Conservation (phyloP, 23 tunicate species). For the Halocynthia roretzi region DNA sequence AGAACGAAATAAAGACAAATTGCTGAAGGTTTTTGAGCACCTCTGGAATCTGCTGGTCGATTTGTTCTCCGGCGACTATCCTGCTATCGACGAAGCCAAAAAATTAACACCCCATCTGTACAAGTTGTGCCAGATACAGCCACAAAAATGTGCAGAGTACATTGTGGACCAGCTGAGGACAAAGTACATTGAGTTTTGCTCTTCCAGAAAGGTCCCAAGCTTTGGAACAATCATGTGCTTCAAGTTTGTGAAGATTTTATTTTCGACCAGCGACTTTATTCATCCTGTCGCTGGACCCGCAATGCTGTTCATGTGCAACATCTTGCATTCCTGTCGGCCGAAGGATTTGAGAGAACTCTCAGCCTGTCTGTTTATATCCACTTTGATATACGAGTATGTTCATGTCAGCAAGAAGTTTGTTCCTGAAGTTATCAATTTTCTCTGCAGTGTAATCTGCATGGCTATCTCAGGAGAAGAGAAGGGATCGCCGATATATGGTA, state of each 20-base stretch:
- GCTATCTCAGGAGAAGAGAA: slow-evolving; percentile 1
- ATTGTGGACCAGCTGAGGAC: slow-evolving; percentile 42
- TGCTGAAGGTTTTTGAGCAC: slow-evolving; percentile 70
- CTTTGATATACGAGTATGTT: slow-evolving; percentile 70
- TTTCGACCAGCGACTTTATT: slow-evolving; percentile 72
- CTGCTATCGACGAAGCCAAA: neutral
- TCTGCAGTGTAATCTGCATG: slow-evolving; percentile 31
- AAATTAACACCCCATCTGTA: slow-evolving; percentile 16
- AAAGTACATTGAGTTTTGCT: slow-evolving; percentile 25
- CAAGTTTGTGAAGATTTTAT: slow-evolving; percentile 71
- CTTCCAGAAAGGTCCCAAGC: slow-evolving; percentile 26
- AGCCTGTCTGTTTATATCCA: slow-evolving; percentile 48
- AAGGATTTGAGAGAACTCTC: slow-evolving; percentile 49
- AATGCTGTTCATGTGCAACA: slow-evolving; percentile 56
- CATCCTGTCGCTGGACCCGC: slow-evolving; percentile 73
- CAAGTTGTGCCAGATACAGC: slow-evolving; percentile 52
- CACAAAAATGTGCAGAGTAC: slow-evolving; percentile 39
- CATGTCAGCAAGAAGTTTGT: slow-evolving; percentile 50
- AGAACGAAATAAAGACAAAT: slow-evolving; percentile 71
- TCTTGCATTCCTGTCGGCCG: slow-evolving; percentile 33
- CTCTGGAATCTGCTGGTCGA: slow-evolving; percentile 38
- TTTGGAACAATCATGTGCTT: slow-evolving; percentile 57
- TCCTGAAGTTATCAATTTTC: slow-evolving; percentile 78
- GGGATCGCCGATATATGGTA: too few species aligned
- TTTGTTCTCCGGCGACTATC: neutral